Evolutionary conservation across 2,113 vertebrate genomes (phyloP), one percentile per base, ranked within the genome.

Genomic region (Rhodinocichla rosea): DNA sequence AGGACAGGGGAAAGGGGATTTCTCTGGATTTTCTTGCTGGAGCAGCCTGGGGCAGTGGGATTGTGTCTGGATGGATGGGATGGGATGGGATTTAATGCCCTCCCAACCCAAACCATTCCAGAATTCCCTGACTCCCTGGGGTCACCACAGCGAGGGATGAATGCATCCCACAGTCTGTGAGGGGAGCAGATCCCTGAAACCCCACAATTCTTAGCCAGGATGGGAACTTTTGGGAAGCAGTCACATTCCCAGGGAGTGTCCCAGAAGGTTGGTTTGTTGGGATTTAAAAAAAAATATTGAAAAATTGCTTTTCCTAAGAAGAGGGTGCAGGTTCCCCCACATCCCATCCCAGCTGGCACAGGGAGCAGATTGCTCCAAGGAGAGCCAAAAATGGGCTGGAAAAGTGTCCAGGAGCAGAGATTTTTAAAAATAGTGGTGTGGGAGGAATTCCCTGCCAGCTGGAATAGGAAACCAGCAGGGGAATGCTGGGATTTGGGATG

Each of bases 401-500:
- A 44, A 49, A 44, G 5, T 5, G 11, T 24, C 21, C 21, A 39
- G 39, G 53, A 56, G 8, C 1, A 8, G 30, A 9, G 7, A 3
- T 40, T 35, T 70, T 5, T 6, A 27, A 9, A 39, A 73, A 7
- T 1, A 2, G 10, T 20, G 10, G 7, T 0, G 6, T 67, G 78
- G 86, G 78, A 59, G 53, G 53, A 60, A 64, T 63, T 68, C 49
- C 73, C 57, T 77, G 39, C 12, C 11, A 11, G 33, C 26, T 44
- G 76, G 76, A 44, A 53, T 0, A 19, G 62, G 42, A 53, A 74
- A 67, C 16, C 23, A 35, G 47, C 28, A 28, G 6, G 12, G 10
- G 11, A 26, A 7, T 22, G 49, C 27, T 55, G 76, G 13, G 49
- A 60, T 49, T 62, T 7, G 2, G 26, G 50, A 11, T 42, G 35